phyloP scores from a whole-genome alignment of 2,797 vertebrate species.

The Oreochromis mossambicus region DNA sequence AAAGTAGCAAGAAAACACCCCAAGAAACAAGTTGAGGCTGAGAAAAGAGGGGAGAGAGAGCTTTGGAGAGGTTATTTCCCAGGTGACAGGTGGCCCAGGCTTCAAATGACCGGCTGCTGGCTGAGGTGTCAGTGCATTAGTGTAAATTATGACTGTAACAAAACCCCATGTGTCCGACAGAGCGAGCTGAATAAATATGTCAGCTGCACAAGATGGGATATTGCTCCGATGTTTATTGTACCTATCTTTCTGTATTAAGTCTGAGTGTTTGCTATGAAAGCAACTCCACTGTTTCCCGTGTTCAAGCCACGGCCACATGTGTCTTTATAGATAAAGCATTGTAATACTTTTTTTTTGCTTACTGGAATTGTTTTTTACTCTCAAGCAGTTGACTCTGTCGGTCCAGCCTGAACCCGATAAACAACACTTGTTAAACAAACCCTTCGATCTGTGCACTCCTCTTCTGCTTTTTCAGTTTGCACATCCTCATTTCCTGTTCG shows the following conservation, averaged over 20 bases:
- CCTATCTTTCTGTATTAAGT: slow-evolving; percentile 45
- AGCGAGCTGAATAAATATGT: slow-evolving; percentile 41
- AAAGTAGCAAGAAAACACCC: not conserved
- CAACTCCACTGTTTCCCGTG: not conserved
- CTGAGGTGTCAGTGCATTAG: slow-evolving; percentile 46
- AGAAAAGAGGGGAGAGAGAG: not conserved
- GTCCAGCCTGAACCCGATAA: not conserved
- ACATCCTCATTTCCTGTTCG: not conserved
- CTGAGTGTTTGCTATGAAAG: slow-evolving; percentile 21
- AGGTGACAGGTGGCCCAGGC: slow-evolving; percentile 37
- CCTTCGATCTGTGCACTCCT: not conserved
- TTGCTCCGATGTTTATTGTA: slow-evolving; percentile 46
- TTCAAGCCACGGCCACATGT: not conserved
- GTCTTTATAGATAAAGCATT: slow-evolving; percentile 11
- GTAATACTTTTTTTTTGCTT: not conserved
- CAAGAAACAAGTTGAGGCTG: not conserved
- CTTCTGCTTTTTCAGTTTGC: not conserved
- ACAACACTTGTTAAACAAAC: not conserved
- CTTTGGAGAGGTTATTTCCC: slow-evolving; percentile 50
- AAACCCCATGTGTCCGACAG: slow-evolving; percentile 18
- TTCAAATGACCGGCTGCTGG: slow-evolving; percentile 26
- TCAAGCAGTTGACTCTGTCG: slow-evolving; percentile 7
- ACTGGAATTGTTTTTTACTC: not conserved
- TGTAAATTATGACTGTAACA: slow-evolving; percentile 57
- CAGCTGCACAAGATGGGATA: slow-evolving; percentile 28